Evolutionary conservation across 1,140 invertebrate genomes (phyloP).

Genomic region (Cepaea nemoralis): DNA sequence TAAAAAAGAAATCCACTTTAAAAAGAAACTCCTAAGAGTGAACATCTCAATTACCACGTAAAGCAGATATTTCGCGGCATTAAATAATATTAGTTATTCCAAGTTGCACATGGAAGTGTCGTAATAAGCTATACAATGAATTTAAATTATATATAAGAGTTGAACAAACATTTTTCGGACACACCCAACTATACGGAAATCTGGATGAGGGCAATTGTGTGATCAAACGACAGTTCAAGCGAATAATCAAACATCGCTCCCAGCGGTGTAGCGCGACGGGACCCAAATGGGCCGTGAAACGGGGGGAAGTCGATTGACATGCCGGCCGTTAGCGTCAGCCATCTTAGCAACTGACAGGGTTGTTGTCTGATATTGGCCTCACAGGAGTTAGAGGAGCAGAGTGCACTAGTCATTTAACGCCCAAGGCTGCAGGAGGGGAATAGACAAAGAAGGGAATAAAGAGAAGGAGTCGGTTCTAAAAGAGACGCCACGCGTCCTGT

Average conservation of each 20-base stretch:
- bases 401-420: not conserved
- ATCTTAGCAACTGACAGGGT: not conserved
- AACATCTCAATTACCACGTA: too few relatives aligned
- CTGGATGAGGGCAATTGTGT: not conserved
- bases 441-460: not conserved
- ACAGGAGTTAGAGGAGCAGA: not conserved
- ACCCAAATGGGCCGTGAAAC: not conserved
- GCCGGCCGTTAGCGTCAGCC: not conserved
- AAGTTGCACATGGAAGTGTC: too few relatives aligned
- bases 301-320: not conserved
- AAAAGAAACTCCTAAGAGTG: too few relatives aligned
- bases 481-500: too few relatives aligned
- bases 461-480: too few relatives aligned
- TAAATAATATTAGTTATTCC: too few relatives aligned
- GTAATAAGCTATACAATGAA: too few relatives aligned
- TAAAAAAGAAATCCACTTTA: too few relatives aligned
- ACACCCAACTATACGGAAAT: too few relatives aligned
- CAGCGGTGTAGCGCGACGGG: not conserved
- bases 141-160: too few relatives aligned
- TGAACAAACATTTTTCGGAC: too few relatives aligned
- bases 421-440: not conserved
- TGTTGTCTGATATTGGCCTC: not conserved
- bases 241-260: not conserved
- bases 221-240: not conserved
- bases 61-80: too few relatives aligned